phyloP scores from a whole-genome alignment of 30 jellyfish, hydroid and myxozoan genomes.

The Catostylus mosaicus region DNA sequence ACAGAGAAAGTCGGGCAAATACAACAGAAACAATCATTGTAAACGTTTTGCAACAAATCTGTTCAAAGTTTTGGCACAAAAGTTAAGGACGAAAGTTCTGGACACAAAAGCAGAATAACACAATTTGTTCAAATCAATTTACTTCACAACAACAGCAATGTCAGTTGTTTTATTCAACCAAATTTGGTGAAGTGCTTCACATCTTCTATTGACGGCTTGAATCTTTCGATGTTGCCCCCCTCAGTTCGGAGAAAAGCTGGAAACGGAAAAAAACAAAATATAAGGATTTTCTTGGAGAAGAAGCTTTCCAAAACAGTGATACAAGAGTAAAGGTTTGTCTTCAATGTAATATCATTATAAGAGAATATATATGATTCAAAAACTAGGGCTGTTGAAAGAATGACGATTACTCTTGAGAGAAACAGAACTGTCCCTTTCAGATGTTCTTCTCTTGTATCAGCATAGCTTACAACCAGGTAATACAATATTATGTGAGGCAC shows the following conservation, averaged over 20 bases:
- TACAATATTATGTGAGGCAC: no score
- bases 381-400: not conserved
- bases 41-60: no score
- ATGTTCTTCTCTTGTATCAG: not conserved
- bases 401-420: not conserved
- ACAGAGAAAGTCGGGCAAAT: no score
- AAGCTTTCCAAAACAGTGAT: not conserved
- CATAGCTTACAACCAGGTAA: not conserved
- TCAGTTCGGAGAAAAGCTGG: constrained; percentile 76
- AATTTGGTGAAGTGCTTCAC: constrained; percentile 13
- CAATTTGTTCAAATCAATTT: no score
- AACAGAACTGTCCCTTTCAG: not conserved
- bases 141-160: no score
- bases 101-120: no score
- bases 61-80: no score
- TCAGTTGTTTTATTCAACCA: constrained; percentile 5
- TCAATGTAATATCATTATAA: not conserved
- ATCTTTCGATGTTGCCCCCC: constrained; percentile 84
- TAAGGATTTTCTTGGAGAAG: not conserved
- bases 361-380: not conserved
- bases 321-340: not conserved
- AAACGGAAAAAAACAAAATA: constrained; percentile 1
- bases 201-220: constrained; percentile 75
- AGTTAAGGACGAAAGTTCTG: no score
- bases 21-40: no score